Evolutionary conservation across 2,797 vertebrate species (phyloP), one percentile per base, ranked within the genome.

Genomic region (Pangasius mekongensis): DNA sequence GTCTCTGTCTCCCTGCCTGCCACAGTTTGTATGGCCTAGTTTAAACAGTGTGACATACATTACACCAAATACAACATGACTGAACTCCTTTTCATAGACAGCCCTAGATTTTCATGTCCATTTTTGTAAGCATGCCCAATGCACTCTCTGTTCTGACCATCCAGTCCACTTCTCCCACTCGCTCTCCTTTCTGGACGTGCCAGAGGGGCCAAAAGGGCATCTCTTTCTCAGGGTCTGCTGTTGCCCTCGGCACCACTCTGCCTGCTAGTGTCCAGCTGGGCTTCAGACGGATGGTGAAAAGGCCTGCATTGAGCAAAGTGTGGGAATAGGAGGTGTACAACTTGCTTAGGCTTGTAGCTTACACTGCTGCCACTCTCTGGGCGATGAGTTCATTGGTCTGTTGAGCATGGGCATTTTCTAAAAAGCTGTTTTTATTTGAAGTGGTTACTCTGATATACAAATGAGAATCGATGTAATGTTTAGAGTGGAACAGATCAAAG

Each of bases 151-250:
- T 78, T 73, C 58, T 87, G 47, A 83, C 73, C 85, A 84, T 58
- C 22, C 54, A 24, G 54, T 74, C 24, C 89, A 89, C 87, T 90
- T 93, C 80, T 81, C 78, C 77, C 10, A 77, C 85, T 94, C 93
- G 91, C 93, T 91, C 78, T 90, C 64, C 91, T 92, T 96, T 96
- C 90, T 90, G 90, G 67, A 91, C 83, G 83, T 94, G 94, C 95
- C 95, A 96, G 91, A 89, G 81, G 91, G 73, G 95, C 93, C 94
- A 95, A 94, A 83, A 93, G 95, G 93, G 92, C 95, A 94, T 91
- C 76, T 91, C 93, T 95, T 97, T 96, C 96, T 96, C 96, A 96
- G 94, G 96, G 86, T 87, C 82, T 9, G 77, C 84, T 86, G 74
- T 13, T 85, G 84, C 49, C 27, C 82, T 89, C 84, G 87, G 90